These are phyloP conservation scores for Tetragonula carbonaria DNA, from an alignment of 2,888 invertebrate genomes.

Conservation along the genomic window DNA sequence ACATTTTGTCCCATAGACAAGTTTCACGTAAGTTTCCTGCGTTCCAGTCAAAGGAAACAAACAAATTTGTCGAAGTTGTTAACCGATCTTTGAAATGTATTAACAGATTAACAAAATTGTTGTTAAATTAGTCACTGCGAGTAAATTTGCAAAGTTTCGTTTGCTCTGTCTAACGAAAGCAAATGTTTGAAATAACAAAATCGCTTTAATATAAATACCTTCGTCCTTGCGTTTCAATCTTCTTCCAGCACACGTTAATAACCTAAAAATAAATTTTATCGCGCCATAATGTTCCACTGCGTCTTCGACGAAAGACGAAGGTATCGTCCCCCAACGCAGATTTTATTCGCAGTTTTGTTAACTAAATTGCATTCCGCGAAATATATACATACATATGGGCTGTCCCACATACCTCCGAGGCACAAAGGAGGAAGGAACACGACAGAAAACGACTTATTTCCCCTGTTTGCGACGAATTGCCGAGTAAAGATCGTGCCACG, in stretches of 20 bases:
- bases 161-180: neutral
- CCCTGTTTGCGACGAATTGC: no score
- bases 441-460: neutral
- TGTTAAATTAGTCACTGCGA: no score
- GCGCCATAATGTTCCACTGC: accelerated
- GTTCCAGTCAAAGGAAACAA: no score
- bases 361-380: neutral
- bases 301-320: neutral
- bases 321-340: neutral
- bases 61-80: no score
- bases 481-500: neutral
- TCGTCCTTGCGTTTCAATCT: accelerated
- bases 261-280: neutral
- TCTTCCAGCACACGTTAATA: neutral
- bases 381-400: neutral
- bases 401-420: neutral
- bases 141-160: no score
- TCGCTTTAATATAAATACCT: no score
- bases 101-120: no score
- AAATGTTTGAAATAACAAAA: neutral
- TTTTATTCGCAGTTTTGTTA: neutral
- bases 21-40: no score
- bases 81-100: no score
- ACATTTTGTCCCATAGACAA: no score
- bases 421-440: neutral